phyloP scores from a whole-genome alignment of 2,888 invertebrate genomes.

The Agrochola macilenta region DNA sequence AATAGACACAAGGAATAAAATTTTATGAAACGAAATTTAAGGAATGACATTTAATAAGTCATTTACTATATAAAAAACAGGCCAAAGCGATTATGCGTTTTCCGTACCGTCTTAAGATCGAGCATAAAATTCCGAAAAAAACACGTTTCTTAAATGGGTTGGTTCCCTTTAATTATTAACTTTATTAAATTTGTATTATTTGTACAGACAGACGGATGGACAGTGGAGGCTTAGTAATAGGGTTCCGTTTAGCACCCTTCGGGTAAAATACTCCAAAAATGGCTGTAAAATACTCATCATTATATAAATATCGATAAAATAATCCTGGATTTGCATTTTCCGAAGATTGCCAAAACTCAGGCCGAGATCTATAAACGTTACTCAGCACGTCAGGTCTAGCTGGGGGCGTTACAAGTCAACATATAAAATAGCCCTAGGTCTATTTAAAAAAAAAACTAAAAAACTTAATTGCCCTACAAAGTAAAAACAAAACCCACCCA shows the following conservation, averaged over 20 bases:
- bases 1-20: background rate
- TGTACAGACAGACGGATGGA: too few relatives aligned
- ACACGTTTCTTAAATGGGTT: too few relatives aligned
- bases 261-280: background rate
- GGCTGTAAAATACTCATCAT: background rate
- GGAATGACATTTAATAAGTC: background rate
- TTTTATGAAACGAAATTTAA: too few relatives aligned
- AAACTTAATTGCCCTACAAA: conserved; percentile 1
- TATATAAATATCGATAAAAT: background rate
- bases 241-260: too few relatives aligned
- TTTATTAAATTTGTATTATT: too few relatives aligned
- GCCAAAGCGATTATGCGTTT: too few relatives aligned
- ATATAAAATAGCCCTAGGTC: background rate
- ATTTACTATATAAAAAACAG: background rate
- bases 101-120: too few relatives aligned
- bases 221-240: too few relatives aligned
- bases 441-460: background rate
- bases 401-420: background rate
- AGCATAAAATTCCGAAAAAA: too few relatives aligned
- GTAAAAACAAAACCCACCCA: conserved; percentile 3
- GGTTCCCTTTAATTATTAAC: too few relatives aligned
- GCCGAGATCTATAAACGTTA: background rate
- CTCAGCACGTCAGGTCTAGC: too few relatives aligned
- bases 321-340: background rate
- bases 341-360: background rate